These are phyloP conservation scores for Andrena marginata DNA, from an alignment of 2,888 invertebrate genomes.

Conservation along the genomic window DNA sequence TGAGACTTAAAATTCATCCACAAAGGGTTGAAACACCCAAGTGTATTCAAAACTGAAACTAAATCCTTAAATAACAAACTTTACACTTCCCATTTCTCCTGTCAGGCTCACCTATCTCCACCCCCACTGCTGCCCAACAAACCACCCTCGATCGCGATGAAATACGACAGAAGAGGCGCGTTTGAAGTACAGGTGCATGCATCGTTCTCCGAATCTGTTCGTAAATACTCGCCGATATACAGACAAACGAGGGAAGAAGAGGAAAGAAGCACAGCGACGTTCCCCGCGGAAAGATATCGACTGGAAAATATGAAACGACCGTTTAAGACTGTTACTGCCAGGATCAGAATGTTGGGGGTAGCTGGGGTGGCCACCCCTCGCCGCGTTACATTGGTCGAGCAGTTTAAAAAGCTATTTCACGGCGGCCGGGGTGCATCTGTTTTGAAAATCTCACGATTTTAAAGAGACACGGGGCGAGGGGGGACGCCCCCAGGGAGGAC, in stretches of 20 bases:
- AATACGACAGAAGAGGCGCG: background rate
- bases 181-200: slow-evolving; percentile 38
- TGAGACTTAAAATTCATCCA: background rate
- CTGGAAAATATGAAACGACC: slow-evolving; percentile 78
- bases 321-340: slow-evolving; percentile 80
- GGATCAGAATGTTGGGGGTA: slow-evolving; percentile 73
- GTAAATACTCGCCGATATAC: slow-evolving; percentile 74
- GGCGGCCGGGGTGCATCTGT: slow-evolving; percentile 80
- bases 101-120: background rate
- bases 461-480: slow-evolving; percentile 65
- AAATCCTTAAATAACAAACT: background rate
- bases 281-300: slow-evolving; percentile 70
- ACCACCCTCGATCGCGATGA: background rate
- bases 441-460: slow-evolving; percentile 77
- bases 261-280: slow-evolving; percentile 9
- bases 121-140: background rate
- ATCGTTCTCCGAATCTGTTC: slow-evolving; percentile 63
- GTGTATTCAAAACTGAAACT: no score
- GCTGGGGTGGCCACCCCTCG: slow-evolving; percentile 58
- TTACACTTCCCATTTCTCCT: background rate
- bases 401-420: slow-evolving; percentile 82
- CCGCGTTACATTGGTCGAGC: slow-evolving; percentile 72
- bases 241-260: slow-evolving; percentile 3
- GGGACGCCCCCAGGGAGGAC: slow-evolving; percentile 52
- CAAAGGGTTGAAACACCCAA: background rate